A percentile compares a stretch with the other conserved stretches of the same genome.
These are phyloP conservation scores for Bombus polaris DNA, from an alignment of 1,140 invertebrate genomes.

Conservation along the genomic window DNA sequence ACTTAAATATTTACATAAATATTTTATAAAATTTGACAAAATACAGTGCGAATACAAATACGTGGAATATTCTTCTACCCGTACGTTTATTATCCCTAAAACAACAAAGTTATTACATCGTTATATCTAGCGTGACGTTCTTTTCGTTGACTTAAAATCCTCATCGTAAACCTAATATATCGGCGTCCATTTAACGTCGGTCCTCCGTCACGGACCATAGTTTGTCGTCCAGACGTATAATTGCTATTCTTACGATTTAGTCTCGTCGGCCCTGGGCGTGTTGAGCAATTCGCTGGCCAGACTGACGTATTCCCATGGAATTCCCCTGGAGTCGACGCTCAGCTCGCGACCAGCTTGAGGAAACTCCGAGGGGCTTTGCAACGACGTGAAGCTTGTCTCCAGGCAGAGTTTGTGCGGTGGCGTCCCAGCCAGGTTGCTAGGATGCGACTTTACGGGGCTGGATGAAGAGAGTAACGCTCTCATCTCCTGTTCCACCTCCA, in stretches of 20 bases:
- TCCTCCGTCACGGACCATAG: neutral
- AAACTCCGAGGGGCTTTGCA: constrained; percentile 83
- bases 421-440: constrained; percentile 75
- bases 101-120: too few species aligned
- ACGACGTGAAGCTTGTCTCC: constrained; percentile 90
- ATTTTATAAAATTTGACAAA: neutral
- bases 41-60: too few species aligned
- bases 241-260: constrained; percentile 74
- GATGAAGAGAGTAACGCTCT: constrained; percentile 77
- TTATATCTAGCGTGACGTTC: neutral
- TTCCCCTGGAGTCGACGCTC: constrained; percentile 78
- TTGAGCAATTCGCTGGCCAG: constrained; percentile 77
- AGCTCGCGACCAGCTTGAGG: constrained; percentile 77
- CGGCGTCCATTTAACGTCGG: neutral
- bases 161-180: constrained; percentile 10
- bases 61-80: neutral
- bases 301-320: constrained; percentile 81
- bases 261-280: constrained; percentile 73
- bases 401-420: constrained; percentile 86
- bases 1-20: neutral
- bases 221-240: constrained; percentile 41
- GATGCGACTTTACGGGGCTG: constrained; percentile 66
- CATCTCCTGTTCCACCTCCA: constrained; percentile 80
- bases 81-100: neutral
- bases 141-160: neutral